phyloP scores from a whole-genome alignment of 2,797 vertebrate genomes.

The Sebastiscus albofasciatus region DNA sequence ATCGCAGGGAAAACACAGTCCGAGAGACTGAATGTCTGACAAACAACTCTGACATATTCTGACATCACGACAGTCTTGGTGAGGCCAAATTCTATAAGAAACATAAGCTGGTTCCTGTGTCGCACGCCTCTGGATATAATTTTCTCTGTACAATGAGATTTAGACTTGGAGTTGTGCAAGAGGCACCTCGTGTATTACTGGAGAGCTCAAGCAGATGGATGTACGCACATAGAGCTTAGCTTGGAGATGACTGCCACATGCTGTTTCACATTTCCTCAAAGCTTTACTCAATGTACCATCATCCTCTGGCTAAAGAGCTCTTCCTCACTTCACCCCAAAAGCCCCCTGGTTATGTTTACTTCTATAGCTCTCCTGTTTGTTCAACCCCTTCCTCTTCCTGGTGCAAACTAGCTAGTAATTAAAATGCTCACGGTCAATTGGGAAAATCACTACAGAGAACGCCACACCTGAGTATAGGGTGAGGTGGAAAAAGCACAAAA shows the following conservation, averaged over 20 bases:
- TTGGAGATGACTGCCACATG: conserved; percentile 47
- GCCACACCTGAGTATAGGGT: conserved; percentile 38
- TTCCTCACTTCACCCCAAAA: conserved; percentile 10
- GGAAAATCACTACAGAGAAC: conserved; percentile 58
- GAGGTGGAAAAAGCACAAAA: not conserved
- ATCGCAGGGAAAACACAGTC: not conserved
- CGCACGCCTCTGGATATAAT: not conserved
- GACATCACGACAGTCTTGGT: not conserved
- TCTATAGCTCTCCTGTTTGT: not conserved
- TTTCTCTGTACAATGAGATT: conserved; percentile 13
- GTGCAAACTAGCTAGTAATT: conserved; percentile 53
- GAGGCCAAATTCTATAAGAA: conserved; percentile 12
- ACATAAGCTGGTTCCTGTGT: not conserved
- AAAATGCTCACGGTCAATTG: conserved; percentile 66
- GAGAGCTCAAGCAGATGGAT: not conserved
- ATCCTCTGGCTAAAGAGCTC: conserved; percentile 5
- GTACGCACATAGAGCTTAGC: not conserved
- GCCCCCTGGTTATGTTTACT: not conserved
- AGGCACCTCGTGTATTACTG: conserved; percentile 7
- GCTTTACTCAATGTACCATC: conserved; percentile 10
- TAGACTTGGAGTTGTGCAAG: not conserved
- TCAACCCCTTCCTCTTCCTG: not conserved
- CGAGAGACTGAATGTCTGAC: not conserved
- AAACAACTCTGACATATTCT: not conserved
- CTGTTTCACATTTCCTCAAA: conserved; percentile 54